Percentiles rank a stretch among this genome's conserved stretches.
phyloP scores from a whole-genome alignment of 2,113 vertebrate genomes.

The Cyprinodon tularosa region DNA sequence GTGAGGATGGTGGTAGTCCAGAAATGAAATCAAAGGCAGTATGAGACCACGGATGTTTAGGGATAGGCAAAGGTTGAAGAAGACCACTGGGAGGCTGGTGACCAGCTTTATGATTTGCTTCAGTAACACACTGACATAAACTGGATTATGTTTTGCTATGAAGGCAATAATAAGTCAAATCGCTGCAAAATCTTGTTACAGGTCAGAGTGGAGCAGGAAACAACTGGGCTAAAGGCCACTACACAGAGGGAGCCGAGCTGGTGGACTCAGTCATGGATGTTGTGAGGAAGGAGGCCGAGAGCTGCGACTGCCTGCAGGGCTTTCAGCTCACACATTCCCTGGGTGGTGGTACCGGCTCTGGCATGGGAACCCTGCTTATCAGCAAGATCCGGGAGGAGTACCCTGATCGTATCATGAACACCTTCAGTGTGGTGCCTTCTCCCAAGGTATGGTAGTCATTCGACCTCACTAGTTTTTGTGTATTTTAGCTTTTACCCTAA shows the following conservation, averaged over 20 bases:
- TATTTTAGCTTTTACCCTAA: neutral
- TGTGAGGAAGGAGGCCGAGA: slow-evolving; percentile 90
- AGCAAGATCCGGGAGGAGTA: slow-evolving; percentile 94
- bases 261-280: slow-evolving; percentile 93
- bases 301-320: slow-evolving; percentile 91
- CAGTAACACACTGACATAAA: too few relatives aligned
- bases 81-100: too few relatives aligned
- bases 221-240: slow-evolving; percentile 94
- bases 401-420: slow-evolving; percentile 92
- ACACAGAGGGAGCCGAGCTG: slow-evolving; percentile 90
- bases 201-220: slow-evolving; percentile 93
- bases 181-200: slow-evolving; percentile 44
- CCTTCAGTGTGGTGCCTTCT: slow-evolving; percentile 88
- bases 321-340: slow-evolving; percentile 93
- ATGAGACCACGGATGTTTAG: too few relatives aligned
- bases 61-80: too few relatives aligned
- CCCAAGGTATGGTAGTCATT: slow-evolving; percentile 60
- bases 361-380: slow-evolving; percentile 90
- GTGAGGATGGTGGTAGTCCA: too few relatives aligned
- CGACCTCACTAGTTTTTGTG: neutral
- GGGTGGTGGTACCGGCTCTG: slow-evolving; percentile 88
- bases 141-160: too few relatives aligned
- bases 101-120: too few relatives aligned
- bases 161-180: neutral
- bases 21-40: too few relatives aligned